Percentiles rank a stretch among this genome's conserved stretches.
These are phyloP conservation scores for Acanthosoma haemorrhoidale DNA, from an alignment of 2,888 invertebrate genomes.

Conservation along the genomic window DNA sequence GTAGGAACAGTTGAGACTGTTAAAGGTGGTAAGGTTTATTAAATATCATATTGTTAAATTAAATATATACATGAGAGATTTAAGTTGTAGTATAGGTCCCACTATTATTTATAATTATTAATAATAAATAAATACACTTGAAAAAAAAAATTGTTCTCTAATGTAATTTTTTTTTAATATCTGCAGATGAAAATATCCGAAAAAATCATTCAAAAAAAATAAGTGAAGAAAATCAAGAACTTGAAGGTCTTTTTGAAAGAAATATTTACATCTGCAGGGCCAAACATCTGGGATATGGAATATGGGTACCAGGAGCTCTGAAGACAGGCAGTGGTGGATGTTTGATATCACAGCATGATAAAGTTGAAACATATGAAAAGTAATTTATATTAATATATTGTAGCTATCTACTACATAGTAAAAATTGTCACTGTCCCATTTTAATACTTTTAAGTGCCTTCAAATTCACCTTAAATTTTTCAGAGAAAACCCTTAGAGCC, in stretches of 20 bases:
- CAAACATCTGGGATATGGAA: conserved; percentile 63
- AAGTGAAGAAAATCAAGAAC: neutral
- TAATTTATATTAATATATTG: conserved; percentile 43
- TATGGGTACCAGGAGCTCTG: conserved; percentile 67
- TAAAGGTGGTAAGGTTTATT: conserved; percentile 42
- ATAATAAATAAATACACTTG: neutral
- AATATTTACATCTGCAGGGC: conserved; percentile 69
- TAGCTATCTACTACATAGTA: too few species aligned
- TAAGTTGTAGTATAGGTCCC: too few species aligned
- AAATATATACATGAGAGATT: too few species aligned
- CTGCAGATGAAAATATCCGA: neutral
- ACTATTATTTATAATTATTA: neutral
- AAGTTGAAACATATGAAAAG: conserved; percentile 42
- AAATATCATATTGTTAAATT: too few species aligned
- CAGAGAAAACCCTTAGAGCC: too few species aligned
- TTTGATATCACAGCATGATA: conserved; percentile 41
- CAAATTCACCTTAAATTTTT: too few species aligned
- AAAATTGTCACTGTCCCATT: too few species aligned
- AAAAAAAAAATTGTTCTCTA: neutral
- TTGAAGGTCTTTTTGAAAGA: conserved; percentile 28
- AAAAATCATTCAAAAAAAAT: too few species aligned
- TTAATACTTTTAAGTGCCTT: too few species aligned
- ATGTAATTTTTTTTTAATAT: neutral
- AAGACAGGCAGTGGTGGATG: conserved; percentile 49
- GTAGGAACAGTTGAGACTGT: conserved; percentile 53